Percentiles rank a stretch among this genome's conserved stretches.
Evolutionary conservation across 2,113 vertebrate genomes (phyloP).

Genomic region (Eublepharis macularius): DNA sequence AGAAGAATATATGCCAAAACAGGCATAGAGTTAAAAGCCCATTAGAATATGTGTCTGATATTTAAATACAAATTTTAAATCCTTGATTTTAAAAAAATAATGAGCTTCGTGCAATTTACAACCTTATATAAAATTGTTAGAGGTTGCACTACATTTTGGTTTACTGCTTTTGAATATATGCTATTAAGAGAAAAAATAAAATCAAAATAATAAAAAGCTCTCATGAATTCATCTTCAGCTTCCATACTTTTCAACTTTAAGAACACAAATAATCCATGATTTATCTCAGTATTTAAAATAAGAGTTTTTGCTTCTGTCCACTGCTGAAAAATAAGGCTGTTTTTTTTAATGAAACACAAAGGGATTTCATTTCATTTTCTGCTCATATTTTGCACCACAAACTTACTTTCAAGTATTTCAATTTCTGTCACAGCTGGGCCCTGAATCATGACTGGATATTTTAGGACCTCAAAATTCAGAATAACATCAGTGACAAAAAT

Average conservation of each 20-base stretch:
- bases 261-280: neutral
- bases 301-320: neutral
- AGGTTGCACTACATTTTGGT: neutral
- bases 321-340: neutral
- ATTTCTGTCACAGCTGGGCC: neutral
- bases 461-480: neutral
- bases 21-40: neutral
- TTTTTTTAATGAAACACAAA: conserved; percentile 5
- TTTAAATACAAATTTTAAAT: neutral
- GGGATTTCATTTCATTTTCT: conserved; percentile 28
- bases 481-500: conserved; percentile 8
- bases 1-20: neutral
- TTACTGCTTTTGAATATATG: neutral
- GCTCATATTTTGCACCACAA: neutral
- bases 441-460: conserved; percentile 12
- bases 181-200: neutral
- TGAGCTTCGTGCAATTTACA: neutral
- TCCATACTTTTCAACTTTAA: neutral
- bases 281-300: conserved; percentile 18
- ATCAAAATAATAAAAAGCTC: neutral
- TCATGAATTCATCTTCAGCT: neutral
- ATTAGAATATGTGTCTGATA: neutral
- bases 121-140: neutral
- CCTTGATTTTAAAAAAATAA: neutral
- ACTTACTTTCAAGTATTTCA: conserved; percentile 1